These are phyloP conservation scores for Seriola quinqueradiata DNA, from an alignment of 2,113 vertebrate species.

Conservation along the genomic window DNA sequence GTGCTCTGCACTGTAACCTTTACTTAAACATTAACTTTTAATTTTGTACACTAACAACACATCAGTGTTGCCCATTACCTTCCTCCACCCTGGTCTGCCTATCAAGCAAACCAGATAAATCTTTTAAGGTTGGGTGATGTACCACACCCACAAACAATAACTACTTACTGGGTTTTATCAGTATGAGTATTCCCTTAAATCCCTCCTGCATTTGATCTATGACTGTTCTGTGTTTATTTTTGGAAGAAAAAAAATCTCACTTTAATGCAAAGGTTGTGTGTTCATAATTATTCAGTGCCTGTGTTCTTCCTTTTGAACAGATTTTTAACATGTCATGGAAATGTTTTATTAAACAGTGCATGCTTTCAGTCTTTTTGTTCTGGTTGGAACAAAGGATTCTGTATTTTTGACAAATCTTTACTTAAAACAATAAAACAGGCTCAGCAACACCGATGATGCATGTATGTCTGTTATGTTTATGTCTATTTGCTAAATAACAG, in stretches of 20 bases:
- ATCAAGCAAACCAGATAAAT: slow-evolving; percentile 25
- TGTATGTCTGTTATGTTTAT: slow-evolving; percentile 9
- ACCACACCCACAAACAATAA: slow-evolving; percentile 50
- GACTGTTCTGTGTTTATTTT: slow-evolving; percentile 64
- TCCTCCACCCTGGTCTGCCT: slow-evolving; percentile 42
- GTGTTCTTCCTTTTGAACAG: slow-evolving; percentile 65
- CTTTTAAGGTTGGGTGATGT: slow-evolving; percentile 52
- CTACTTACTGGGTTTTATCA: slow-evolving; percentile 82
- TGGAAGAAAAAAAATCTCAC: slow-evolving; percentile 7
- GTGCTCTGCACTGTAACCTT: slow-evolving; percentile 22
- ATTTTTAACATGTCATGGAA: slow-evolving; percentile 77
- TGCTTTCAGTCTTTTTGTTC: slow-evolving; percentile 73
- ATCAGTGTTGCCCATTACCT: slow-evolving; percentile 51
- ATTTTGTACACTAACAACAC: slow-evolving; percentile 71
- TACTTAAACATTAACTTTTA: slow-evolving; percentile 50
- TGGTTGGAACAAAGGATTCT: slow-evolving; percentile 64
- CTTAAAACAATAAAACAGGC: slow-evolving; percentile 74
- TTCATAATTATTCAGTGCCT: slow-evolving; percentile 64
- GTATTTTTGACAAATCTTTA: slow-evolving; percentile 79
- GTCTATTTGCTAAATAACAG: neutral
- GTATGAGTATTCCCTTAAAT: slow-evolving; percentile 62
- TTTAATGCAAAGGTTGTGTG: slow-evolving; percentile 60
- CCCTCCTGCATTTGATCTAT: slow-evolving; percentile 37
- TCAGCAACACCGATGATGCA: slow-evolving; percentile 37
- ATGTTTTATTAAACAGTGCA: slow-evolving; percentile 80